A percentile compares a stretch with the other conserved stretches of the same genome.
Evolutionary conservation across 2,113 vertebrate genomes (phyloP).

Genomic region (Spilogale gracilis): DNA sequence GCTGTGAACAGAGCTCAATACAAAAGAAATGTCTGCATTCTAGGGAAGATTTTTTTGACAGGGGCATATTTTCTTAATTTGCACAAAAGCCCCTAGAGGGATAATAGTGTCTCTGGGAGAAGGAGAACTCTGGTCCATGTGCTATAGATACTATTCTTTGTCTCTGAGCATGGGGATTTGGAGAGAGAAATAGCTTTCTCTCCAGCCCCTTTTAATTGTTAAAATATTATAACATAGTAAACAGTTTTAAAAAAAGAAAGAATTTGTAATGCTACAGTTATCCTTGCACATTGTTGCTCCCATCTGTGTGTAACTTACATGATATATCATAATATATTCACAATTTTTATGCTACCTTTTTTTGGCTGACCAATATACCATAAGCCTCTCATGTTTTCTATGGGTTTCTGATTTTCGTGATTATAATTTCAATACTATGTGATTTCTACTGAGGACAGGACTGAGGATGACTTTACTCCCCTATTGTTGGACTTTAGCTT

Average conservation of each 20-base stretch:
- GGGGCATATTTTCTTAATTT: neutral
- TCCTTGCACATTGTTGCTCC: neutral
- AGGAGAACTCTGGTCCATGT: neutral
- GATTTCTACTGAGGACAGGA: neutral
- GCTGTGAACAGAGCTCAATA: neutral
- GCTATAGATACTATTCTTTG: neutral
- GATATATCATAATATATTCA: conserved; percentile 9
- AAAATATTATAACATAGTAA: neutral
- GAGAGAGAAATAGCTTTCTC: neutral
- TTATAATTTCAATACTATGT: neutral
- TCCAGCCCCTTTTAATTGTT: conserved; percentile 5
- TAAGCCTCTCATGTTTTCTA: neutral
- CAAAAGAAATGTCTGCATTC: neutral
- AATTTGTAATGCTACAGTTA: neutral
- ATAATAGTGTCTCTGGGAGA: neutral
- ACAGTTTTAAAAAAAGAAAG: neutral
- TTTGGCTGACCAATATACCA: neutral
- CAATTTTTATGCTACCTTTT: conserved; percentile 6
- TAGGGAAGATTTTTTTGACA: neutral
- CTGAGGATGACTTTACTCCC: neutral
- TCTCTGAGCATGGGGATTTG: neutral
- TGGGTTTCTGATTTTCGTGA: neutral
- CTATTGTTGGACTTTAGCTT: neutral
- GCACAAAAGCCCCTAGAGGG: neutral
- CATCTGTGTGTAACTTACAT: neutral